These are phyloP conservation scores for Pogonomyrmex barbatus DNA, from an alignment of 1,140 invertebrate genomes.

Conservation along the genomic window DNA sequence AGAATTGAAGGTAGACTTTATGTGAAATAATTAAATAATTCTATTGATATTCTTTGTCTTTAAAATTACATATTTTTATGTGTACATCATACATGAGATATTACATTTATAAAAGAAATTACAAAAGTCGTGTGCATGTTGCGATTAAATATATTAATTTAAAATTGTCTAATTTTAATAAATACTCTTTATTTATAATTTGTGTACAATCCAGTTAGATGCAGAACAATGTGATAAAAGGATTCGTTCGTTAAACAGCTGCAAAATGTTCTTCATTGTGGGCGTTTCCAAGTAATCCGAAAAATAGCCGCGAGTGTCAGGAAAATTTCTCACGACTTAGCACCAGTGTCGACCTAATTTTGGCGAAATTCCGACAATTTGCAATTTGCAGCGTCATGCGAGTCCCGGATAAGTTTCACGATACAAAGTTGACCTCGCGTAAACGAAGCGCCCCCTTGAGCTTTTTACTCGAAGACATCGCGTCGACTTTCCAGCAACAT, in stretches of 20 bases:
- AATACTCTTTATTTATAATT: background rate
- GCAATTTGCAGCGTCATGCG: slow-evolving; percentile 50
- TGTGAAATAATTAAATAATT: background rate
- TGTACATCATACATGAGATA: background rate
- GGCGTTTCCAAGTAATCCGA: background rate
- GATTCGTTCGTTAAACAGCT: background rate
- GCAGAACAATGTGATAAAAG: background rate
- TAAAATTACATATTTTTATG: background rate
- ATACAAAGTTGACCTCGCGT: slow-evolving; percentile 36
- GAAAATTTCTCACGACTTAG: slow-evolving; percentile 57
- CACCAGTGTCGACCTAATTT: slow-evolving; percentile 21
- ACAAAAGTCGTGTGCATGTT: too few relatives aligned
- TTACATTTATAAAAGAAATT: too few relatives aligned
- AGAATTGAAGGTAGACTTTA: background rate
- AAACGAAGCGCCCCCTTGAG: slow-evolving; percentile 23
- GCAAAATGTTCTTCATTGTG: background rate
- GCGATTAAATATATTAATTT: background rate
- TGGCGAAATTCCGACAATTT: slow-evolving; percentile 22
- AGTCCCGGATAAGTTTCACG: slow-evolving; percentile 36
- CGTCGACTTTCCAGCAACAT: slow-evolving; percentile 43
- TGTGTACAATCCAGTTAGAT: background rate
- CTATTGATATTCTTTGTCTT: background rate
- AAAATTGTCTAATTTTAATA: background rate
- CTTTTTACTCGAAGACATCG: slow-evolving; percentile 43
- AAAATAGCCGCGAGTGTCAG: slow-evolving; percentile 15